Conservation (phyloP, 2,888 invertebrate genomes). For the Brachypterus glaber region DNA sequence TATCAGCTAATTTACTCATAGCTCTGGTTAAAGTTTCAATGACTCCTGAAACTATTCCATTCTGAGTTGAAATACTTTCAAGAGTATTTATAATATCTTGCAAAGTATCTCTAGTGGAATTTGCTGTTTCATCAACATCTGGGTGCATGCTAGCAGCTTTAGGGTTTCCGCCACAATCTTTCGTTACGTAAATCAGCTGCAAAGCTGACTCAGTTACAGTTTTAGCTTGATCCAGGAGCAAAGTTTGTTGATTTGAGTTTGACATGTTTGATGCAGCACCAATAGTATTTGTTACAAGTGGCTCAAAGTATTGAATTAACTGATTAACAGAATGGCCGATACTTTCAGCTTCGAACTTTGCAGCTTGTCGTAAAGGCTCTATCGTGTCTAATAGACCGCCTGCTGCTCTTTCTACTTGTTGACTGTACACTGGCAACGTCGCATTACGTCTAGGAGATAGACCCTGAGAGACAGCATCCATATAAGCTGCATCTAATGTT, state of each 20-base stretch:
- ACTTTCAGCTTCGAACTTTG: conserved; percentile 84
- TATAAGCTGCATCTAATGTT: conserved; percentile 76
- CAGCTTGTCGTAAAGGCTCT: conserved; percentile 76
- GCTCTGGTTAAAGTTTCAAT: conserved; percentile 86
- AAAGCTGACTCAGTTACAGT: conserved; percentile 91
- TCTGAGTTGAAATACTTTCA: conserved; percentile 74
- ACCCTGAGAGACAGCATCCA: conserved; percentile 61
- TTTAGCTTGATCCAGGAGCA: conserved; percentile 82
- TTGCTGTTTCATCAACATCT: conserved; percentile 73
- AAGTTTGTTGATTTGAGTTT: conserved; percentile 79
- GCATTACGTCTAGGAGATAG: conserved; percentile 32
- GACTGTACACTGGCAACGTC: conserved; percentile 44
- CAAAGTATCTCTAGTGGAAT: conserved; percentile 69
- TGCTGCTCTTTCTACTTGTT: conserved; percentile 50
- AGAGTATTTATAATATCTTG: conserved; percentile 71
- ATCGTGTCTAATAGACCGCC: conserved; percentile 75
- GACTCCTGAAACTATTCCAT: conserved; percentile 81
- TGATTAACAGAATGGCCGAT: conserved; percentile 80
- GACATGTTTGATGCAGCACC: conserved; percentile 85
- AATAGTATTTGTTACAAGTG: conserved; percentile 71
- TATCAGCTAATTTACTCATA: conserved; percentile 71
- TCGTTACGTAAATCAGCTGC: conserved; percentile 73
- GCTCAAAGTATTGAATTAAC: conserved; percentile 71
- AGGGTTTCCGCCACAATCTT: conserved; percentile 89
- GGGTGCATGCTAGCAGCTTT: conserved; percentile 73